Evolutionary conservation across 1,140 invertebrate genomes (phyloP).

Genomic region (Harlomillsia oculata): DNA sequence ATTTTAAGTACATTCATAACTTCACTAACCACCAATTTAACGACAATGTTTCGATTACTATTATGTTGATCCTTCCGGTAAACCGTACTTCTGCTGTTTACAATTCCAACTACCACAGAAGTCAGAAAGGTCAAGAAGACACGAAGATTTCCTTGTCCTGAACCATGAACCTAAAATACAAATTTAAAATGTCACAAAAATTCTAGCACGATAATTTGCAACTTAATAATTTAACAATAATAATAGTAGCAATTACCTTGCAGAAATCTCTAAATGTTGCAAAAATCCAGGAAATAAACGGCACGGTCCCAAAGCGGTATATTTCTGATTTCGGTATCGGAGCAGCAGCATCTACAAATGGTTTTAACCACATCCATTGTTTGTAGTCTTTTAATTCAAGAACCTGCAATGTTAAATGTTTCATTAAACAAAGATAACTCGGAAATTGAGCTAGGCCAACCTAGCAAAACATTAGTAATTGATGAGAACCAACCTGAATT

Average conservation of each 20-base stretch:
- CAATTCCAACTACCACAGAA: slow-evolving; percentile 28
- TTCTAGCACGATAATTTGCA: too few species aligned
- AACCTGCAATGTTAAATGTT: slow-evolving; percentile 1
- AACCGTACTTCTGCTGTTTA: slow-evolving; percentile 15
- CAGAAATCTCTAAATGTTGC: slow-evolving; percentile 15
- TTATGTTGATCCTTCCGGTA: neutral
- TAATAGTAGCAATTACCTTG: slow-evolving; percentile 7
- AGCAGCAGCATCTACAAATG: slow-evolving; percentile 14
- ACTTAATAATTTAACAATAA: neutral
- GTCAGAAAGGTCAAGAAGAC: slow-evolving; percentile 23
- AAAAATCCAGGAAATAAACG: slow-evolving; percentile 31
- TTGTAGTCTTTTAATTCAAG: slow-evolving; percentile 21
- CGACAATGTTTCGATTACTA: slow-evolving; percentile 12
- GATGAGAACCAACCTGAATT: slow-evolving; percentile 50
- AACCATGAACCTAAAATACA: slow-evolving; percentile 18
- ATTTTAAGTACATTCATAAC: slow-evolving; percentile 2
- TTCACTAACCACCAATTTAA: slow-evolving; percentile 6
- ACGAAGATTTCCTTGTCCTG: slow-evolving; percentile 9
- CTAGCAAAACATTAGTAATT: neutral
- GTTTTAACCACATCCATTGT: slow-evolving; percentile 31
- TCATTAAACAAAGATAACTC: neutral
- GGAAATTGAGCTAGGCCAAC: neutral
- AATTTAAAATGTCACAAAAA: slow-evolving; percentile 8
- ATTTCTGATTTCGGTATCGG: slow-evolving; percentile 18
- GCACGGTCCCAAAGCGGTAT: slow-evolving; percentile 12